phyloP scores from a whole-genome alignment of 2,113 vertebrate genomes.

The Dipodomys ordii region DNA sequence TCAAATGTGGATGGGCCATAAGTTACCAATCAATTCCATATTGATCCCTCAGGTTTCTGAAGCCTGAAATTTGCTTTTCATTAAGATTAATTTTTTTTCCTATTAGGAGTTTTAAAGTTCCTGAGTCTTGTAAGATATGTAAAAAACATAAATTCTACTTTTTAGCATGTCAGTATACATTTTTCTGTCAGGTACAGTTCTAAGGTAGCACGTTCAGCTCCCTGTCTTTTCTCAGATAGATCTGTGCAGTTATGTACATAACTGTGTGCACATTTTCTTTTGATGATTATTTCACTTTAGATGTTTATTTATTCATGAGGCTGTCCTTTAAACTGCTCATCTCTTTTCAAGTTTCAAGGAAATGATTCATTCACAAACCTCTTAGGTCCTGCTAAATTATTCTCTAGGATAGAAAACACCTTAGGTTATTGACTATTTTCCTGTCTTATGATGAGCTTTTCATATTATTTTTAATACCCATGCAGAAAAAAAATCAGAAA shows the following conservation, averaged over 20 bases:
- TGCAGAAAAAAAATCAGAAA: neutral
- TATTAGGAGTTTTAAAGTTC: neutral
- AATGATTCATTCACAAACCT: slow-evolving; percentile 76
- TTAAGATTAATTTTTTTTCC: slow-evolving; percentile 38
- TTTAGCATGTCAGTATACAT: neutral
- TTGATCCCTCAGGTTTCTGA: slow-evolving; percentile 46
- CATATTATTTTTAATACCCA: slow-evolving; percentile 56
- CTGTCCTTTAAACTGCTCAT: slow-evolving; percentile 56
- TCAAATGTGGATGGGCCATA: neutral
- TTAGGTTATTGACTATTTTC: slow-evolving; percentile 62
- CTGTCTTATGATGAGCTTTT: slow-evolving; percentile 39
- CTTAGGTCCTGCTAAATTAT: slow-evolving; percentile 63
- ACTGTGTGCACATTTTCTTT: slow-evolving; percentile 25
- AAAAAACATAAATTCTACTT: slow-evolving; percentile 38
- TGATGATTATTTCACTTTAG: slow-evolving; percentile 65
- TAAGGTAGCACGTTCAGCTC: slow-evolving; percentile 5
- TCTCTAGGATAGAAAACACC: slow-evolving; percentile 65
- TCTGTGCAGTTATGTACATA: slow-evolving; percentile 3
- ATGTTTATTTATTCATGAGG: slow-evolving; percentile 68
- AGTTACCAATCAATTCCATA: slow-evolving; percentile 15
- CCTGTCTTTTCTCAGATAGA: neutral
- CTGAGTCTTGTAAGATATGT: neutral
- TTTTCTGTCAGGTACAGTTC: neutral
- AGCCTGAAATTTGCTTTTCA: slow-evolving; percentile 43
- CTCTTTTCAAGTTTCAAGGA: slow-evolving; percentile 65